These are phyloP conservation scores for Drosophila mauritiana DNA, from an alignment of 1,140 invertebrate genomes.

Conservation along the genomic window DNA sequence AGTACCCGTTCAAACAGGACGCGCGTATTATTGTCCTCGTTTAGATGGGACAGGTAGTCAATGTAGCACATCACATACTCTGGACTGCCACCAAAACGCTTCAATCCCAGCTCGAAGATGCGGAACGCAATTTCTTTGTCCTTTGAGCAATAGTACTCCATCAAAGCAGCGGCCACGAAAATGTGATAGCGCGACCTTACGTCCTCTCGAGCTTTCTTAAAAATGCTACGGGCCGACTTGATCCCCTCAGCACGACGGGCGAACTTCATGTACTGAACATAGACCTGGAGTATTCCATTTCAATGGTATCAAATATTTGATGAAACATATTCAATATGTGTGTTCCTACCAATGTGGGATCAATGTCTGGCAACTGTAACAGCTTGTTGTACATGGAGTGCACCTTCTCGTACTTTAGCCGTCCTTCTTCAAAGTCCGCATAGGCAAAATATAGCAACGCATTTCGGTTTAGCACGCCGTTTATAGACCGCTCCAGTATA, in stretches of 20 bases:
- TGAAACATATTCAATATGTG: conserved; percentile 3
- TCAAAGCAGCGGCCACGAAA: conserved; percentile 97
- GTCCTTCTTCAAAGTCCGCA: conserved; percentile 99
- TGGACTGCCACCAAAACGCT: conserved; percentile 97
- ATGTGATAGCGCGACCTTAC: conserved; percentile 94
- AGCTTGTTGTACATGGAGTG: conserved; percentile 98
- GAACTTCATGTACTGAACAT: conserved; percentile 99
- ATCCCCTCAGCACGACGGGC: conserved; percentile 98
- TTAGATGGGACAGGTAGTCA: conserved; percentile 98
- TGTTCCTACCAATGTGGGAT: conserved; percentile 93
- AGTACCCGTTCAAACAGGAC: conserved; percentile 98
- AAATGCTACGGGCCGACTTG: conserved; percentile 96
- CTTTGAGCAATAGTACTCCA: conserved; percentile 99
- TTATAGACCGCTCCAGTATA: conserved; percentile 96
- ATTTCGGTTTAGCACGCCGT: conserved; percentile 94
- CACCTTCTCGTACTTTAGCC: conserved; percentile 98
- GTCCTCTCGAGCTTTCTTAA: conserved; percentile 98
- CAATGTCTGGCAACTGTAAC: conserved; percentile 94
- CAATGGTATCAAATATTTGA: background rate
- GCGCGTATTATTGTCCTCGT: conserved; percentile 99
- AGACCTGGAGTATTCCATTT: conserved; percentile 88
- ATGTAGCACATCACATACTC: conserved; percentile 98
- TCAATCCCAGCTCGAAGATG: conserved; percentile 98
- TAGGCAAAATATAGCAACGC: conserved; percentile 98
- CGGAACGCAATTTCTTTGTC: conserved; percentile 99